Conservation (phyloP, 2,113 vertebrate genomes). For the Pygoscelis antarcticus region DNA sequence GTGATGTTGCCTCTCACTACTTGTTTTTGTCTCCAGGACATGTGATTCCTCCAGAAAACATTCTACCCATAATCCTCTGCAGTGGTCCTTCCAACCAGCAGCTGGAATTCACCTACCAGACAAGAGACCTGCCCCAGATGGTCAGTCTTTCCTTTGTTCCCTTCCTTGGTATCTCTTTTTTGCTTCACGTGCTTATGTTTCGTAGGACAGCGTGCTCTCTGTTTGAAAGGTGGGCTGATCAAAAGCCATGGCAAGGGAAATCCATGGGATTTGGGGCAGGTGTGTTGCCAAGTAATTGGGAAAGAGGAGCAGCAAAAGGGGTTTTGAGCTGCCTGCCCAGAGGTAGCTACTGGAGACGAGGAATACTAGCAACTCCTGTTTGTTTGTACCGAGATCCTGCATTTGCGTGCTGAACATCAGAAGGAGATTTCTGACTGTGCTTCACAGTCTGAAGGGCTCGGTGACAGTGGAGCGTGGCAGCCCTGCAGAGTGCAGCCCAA, state of each 20-base stretch:
- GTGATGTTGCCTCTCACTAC: background rate
- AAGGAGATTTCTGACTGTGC: background rate
- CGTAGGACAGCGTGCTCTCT: background rate
- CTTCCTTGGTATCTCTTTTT: background rate
- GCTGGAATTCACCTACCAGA: slow-evolving; percentile 94
- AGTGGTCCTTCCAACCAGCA: slow-evolving; percentile 88
- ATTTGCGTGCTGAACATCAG: background rate
- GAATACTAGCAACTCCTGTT: background rate
- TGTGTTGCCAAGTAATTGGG: background rate
- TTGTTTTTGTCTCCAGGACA: slow-evolving; percentile 80
- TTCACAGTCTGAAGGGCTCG: background rate
- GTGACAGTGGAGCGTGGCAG: background rate
- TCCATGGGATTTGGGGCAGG: background rate
- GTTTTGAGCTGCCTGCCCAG: background rate
- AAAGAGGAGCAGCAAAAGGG: background rate
- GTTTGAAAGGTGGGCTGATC: background rate
- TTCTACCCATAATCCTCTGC: slow-evolving; percentile 89
- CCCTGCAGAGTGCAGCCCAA: background rate
- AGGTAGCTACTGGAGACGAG: background rate
- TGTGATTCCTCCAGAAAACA: slow-evolving; percentile 91
- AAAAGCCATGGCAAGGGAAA: background rate
- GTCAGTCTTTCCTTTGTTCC: slow-evolving; percentile 42
- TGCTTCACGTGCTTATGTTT: background rate
- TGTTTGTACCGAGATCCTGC: background rate
- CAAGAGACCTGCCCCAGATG: slow-evolving; percentile 86